A percentile compares a stretch with the other conserved stretches of the same genome.
phyloP scores from a whole-genome alignment of 1,140 invertebrate species.

The Condylostylus longicornis region DNA sequence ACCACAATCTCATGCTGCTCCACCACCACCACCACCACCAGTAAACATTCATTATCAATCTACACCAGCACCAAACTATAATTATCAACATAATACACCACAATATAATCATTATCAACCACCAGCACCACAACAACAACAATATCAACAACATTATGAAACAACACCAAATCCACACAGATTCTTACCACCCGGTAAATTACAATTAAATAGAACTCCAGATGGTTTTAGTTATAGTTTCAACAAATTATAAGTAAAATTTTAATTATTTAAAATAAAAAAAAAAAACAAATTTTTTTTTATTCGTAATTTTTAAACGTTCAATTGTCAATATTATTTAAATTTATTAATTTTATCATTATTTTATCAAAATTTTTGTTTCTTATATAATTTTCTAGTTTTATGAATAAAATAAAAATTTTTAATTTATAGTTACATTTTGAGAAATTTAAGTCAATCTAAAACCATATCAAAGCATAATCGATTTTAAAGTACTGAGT shows the following conservation, averaged over 20 bases:
- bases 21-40: conserved; percentile 29
- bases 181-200: conserved; percentile 67
- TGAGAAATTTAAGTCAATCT: no score
- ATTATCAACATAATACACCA: conserved; percentile 26
- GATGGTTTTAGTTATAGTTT: conserved; percentile 72
- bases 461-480: no score
- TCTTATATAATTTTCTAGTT: no score
- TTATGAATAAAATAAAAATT: no score
- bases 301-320: no score
- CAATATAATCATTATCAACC: conserved; percentile 34
- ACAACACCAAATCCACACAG: conserved; percentile 52
- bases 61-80: conserved; percentile 30
- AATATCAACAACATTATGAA: conserved; percentile 28
- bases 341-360: no score
- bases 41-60: conserved; percentile 31
- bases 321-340: no score
- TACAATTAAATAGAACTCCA: conserved; percentile 65
- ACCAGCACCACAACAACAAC: conserved; percentile 26
- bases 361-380: no score
- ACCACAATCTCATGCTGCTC: conserved; percentile 20
- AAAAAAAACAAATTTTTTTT: no score
- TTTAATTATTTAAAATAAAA: no score
- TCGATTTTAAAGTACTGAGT: no score
- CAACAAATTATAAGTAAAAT: conserved; percentile 46
- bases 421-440: no score